Conservation (phyloP, 1,140 invertebrate genomes). For the Carcinoscorpius rotundicauda region DNA sequence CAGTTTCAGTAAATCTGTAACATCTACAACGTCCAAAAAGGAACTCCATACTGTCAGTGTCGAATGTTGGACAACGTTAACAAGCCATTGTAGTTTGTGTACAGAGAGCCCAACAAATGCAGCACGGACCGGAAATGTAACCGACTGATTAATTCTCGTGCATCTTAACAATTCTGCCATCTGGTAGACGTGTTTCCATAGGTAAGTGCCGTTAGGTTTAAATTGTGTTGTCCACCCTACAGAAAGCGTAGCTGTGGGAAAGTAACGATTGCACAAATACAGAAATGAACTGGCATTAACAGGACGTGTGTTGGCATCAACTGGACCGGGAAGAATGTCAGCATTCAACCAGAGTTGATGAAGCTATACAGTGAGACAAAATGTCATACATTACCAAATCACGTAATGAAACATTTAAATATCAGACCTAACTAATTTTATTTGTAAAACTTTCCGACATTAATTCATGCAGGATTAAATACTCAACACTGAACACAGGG, state of each 20-base stretch:
- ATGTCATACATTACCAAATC: no score
- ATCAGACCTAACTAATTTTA: no score
- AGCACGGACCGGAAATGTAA: constrained; percentile 70
- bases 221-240: constrained; percentile 73
- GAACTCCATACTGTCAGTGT: constrained; percentile 61
- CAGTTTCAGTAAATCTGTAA: constrained; percentile 13
- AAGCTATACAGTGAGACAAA: no score
- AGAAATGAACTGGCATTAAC: constrained; percentile 54
- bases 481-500: no score
- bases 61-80: constrained; percentile 19
- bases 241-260: constrained; percentile 54
- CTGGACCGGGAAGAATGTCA: constrained; percentile 65
- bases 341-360: constrained; percentile 66
- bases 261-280: constrained; percentile 37
- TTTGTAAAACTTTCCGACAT: no score
- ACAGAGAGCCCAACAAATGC: constrained; percentile 50
- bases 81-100: constrained; percentile 32
- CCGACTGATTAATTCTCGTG: constrained; percentile 39
- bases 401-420: no score
- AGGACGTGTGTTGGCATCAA: constrained; percentile 42
- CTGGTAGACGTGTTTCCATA: constrained; percentile 46
- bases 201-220: constrained; percentile 44
- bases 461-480: no score
- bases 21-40: constrained; percentile 25
- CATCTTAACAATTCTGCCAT: constrained; percentile 50